Base-by-base conservation (phyloP, 2,888 invertebrate genomes). In the Embidobia sp. region DNA sequence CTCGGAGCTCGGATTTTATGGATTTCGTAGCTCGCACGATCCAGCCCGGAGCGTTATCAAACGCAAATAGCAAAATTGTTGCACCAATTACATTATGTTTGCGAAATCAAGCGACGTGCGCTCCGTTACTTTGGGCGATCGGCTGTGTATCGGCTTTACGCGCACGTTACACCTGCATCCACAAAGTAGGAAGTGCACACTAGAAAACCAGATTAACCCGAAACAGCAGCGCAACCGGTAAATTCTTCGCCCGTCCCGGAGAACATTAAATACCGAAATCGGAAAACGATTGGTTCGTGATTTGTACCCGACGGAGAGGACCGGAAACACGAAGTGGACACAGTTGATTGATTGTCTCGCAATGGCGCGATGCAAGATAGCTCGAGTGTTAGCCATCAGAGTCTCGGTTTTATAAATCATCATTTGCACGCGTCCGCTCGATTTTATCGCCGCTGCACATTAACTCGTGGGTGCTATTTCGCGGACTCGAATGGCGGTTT, bases 211-310 rank as follows among this genome's bases (percentile, higher is more conserved):
- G 66, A 74, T 74, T 61, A 74, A 26, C 26, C 22, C 13, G n/a
- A 49, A 66, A 57, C 72, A 22, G 22, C 22, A 72, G 61, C 40
- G 16, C 11, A 18, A 22, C 11, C 22, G 42, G 31, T n/a, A n/a
- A n/a, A n/a, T n/a, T n/a, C n/a, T n/a, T n/a, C n/a, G 6, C 22
- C 22, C 3, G 6, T 22, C 22, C 22, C 22, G 22, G 22, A 22
- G 6, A 51, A 44, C 48, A 59, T 69, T 53, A 69, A 76, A 69
- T 48, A 74, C 53, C 53, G 19, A 74, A 57, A 74, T 67, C 67
- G 67, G 61, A 61, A 59, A 67, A 67, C 44, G 53, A 74, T 74
- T 74, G 29, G 22, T 37, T 31, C 51, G 59, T 74, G 59, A 66
- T 74, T 59, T 51, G 49, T 46, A 26, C 22, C 59, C 55, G 61